Evolutionary conservation across 2,797 vertebrate genomes (phyloP), one percentile per base, ranked within the genome.

Genomic region (Microctenopoma steveboyesi): DNA sequence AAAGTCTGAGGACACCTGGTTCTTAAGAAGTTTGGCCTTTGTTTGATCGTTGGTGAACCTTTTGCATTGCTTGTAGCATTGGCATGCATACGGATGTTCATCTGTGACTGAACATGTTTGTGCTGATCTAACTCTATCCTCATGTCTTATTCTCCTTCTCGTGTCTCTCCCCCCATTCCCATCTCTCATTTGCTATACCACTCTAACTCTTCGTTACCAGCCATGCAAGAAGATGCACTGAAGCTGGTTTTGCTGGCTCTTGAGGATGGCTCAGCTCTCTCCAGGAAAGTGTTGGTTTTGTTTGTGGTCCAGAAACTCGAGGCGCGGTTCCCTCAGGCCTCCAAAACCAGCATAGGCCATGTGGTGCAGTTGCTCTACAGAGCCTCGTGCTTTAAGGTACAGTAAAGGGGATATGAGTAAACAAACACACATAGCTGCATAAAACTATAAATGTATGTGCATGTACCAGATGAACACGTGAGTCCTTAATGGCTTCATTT

Each of bases 301-400:
- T 98, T 98, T 78, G 97, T 98, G 43, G 97, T 98, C 71, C 97
- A 98, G 92, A 97, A 97, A 84, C 92, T 98, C 39, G 96, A 98
- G 91, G 95, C 95, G 48, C 94, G 96, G 69, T 98, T 98, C 90
- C 97, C 97, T 81, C 97, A 98, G 92, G 97, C 97, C 52, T 98
- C 97, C 58, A 98, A 98, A 94, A 98, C 97, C 60, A 98, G 97
- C 93, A 98, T 98, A 82, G 97, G 97, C 67, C 97, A 98, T 1
- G 96, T 98, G 85, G 97, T 98, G 87, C 97, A 98, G 92, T 95
- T 98, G 81, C 94, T 98, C 76, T 98, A 98, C 93, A 93, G 97
- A 81, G 97, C 97, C 60, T 98, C 97, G 45, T 98, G 96, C 92
- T 98, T 98, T 89, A 98, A 98, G 96, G 97, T 98, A 45, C 15